Evolutionary conservation across 2,888 invertebrate species (phyloP).

Genomic region (Cataglyphis altisquamis): DNA sequence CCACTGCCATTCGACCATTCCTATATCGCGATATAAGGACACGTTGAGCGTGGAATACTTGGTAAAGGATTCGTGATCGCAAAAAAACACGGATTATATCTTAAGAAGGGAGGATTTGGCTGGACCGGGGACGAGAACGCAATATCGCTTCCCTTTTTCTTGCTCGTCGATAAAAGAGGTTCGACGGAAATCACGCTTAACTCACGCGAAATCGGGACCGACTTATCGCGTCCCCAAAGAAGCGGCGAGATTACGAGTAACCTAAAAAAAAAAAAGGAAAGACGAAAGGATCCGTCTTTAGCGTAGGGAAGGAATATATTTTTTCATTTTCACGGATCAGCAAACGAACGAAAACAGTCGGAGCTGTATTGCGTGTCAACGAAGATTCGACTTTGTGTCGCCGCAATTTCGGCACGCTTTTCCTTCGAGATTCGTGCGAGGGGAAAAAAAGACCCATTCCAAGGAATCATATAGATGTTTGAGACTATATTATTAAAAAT

Average conservation of each 20-base stretch:
- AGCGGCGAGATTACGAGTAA: conserved; percentile 59
- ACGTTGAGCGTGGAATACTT: not conserved
- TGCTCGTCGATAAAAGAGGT: conserved; percentile 39
- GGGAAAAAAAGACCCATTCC: too few relatives aligned
- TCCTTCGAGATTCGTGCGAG: not conserved
- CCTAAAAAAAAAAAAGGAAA: conserved; percentile 47
- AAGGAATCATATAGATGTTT: not conserved
- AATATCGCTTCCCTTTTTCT: conserved; percentile 69
- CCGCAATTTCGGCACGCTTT: not conserved
- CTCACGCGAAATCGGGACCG: conserved; percentile 64
- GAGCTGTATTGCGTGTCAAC: not conserved
- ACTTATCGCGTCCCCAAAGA: conserved; percentile 66
- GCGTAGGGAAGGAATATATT: conserved; percentile 51
- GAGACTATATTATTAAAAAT: not conserved
- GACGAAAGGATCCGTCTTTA: conserved; percentile 7
- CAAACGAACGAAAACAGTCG: conserved; percentile 22
- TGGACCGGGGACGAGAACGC: conserved; percentile 44
- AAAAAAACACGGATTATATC: conserved; percentile 68
- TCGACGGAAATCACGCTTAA: conserved; percentile 61
- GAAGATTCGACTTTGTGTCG: conserved; percentile 8
- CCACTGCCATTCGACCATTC: not conserved
- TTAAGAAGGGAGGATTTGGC: conserved; percentile 66
- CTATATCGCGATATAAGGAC: conserved; percentile 39
- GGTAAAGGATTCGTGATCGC: conserved; percentile 10
- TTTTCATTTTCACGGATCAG: conserved; percentile 54